These are phyloP conservation scores for Tricholaema leucomelas DNA, from an alignment of 2,113 vertebrate genomes.

Conservation along the genomic window DNA sequence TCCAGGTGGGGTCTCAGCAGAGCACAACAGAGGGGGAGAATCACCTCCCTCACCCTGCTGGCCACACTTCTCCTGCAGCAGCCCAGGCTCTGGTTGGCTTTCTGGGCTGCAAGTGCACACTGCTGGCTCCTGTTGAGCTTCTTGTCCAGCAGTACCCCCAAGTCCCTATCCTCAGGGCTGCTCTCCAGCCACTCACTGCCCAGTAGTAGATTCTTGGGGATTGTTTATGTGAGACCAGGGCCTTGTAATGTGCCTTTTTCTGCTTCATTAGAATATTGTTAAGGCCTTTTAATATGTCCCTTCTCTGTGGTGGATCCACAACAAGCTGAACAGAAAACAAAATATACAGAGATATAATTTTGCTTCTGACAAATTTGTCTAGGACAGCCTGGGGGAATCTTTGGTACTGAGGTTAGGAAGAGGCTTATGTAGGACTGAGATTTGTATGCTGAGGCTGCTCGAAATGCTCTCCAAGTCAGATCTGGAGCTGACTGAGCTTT, in stretches of 20 bases:
- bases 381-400: not conserved
- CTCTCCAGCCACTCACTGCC: no score
- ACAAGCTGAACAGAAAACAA: not conserved
- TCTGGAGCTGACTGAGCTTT: not conserved
- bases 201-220: not conserved
- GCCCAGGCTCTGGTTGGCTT: no score
- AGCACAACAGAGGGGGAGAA: no score
- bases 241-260: not conserved
- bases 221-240: not conserved
- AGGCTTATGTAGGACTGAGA: accelerated
- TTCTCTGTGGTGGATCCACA: not conserved
- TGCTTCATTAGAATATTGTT: not conserved
- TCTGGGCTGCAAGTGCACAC: no score
- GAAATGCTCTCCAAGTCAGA: not conserved
- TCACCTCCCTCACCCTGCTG: no score
- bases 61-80: no score
- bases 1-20: no score
- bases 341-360: not conserved
- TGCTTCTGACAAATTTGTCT: no score
- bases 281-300: not conserved
- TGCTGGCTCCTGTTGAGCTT: no score
- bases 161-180: no score
- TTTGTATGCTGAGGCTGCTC: not conserved
- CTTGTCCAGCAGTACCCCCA: no score
- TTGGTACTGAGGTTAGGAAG: not conserved